Evolutionary conservation across 2,888 invertebrate genomes (phyloP).

Genomic region (Theretra japonica): DNA sequence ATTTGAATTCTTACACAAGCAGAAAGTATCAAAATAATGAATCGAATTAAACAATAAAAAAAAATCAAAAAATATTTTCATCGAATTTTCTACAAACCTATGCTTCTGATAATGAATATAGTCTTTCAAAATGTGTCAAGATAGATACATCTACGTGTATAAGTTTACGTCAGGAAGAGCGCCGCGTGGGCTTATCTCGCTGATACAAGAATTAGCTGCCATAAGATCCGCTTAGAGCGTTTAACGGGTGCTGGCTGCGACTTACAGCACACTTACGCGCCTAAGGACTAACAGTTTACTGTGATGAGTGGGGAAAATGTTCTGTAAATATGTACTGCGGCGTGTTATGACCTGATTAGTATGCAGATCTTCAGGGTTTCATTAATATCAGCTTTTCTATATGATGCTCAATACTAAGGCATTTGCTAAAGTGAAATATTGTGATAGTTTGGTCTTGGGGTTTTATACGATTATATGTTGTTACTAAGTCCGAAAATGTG

Average conservation of each 20-base stretch:
- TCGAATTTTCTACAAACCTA: background rate
- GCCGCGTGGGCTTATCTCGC: slow-evolving; percentile 24
- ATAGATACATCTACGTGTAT: background rate
- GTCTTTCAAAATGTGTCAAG: no score
- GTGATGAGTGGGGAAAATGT: slow-evolving; percentile 4
- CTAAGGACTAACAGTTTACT: slow-evolving; percentile 19
- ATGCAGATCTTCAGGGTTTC: no score
- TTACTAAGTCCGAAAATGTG: no score
- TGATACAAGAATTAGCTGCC: slow-evolving; percentile 28
- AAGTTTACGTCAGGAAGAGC: slow-evolving; percentile 14
- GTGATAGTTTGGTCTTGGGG: no score
- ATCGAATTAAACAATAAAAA: no score
- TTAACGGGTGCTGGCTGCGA: slow-evolving; percentile 26
- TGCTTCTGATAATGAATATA: background rate
- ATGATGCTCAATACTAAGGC: no score
- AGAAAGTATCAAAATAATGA: no score
- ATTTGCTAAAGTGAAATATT: no score
- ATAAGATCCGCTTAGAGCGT: slow-evolving; percentile 24
- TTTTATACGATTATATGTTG: no score
- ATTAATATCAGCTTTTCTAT: no score
- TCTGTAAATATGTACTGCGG: background rate
- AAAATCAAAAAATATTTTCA: no score
- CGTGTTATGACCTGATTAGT: background rate
- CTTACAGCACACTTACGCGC: slow-evolving; percentile 21
- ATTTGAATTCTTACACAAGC: no score